phyloP scores from a whole-genome alignment of 1,140 invertebrate genomes.

The Akabosia matsudoensis region DNA sequence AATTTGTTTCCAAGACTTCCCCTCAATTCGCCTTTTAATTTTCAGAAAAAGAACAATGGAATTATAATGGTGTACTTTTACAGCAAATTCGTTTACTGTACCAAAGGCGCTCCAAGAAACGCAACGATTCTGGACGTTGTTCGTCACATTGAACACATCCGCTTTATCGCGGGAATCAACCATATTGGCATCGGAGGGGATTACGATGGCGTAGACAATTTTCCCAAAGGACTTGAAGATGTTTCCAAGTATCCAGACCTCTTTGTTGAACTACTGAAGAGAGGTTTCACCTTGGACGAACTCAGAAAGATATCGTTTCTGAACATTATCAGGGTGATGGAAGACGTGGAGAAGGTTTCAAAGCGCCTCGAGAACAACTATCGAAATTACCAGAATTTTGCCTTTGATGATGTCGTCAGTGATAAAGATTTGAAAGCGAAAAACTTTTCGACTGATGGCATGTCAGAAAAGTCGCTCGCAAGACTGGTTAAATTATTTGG shows the following conservation, averaged over 20 bases:
- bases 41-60: constrained; percentile 54
- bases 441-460: too few species aligned
- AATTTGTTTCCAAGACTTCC: background rate
- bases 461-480: too few species aligned
- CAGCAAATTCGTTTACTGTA: constrained; percentile 51
- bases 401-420: too few species aligned
- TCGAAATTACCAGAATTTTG: too few species aligned
- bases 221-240: constrained; percentile 79
- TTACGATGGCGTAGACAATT: constrained; percentile 50
- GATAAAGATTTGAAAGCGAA: too few species aligned
- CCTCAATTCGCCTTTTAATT: too few species aligned
- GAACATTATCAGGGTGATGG: background rate
- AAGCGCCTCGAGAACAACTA: too few species aligned
- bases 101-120: constrained; percentile 49
- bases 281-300: background rate
- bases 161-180: constrained; percentile 45
- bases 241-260: constrained; percentile 85
- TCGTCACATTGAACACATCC: constrained; percentile 53
- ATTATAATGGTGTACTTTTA: constrained; percentile 58
- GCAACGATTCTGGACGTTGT: constrained; percentile 54
- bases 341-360: background rate
- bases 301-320: background rate
- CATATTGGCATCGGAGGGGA: constrained; percentile 50
- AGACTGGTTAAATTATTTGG: too few species aligned
- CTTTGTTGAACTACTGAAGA: background rate